These are phyloP conservation scores for Luffia ferchaultella DNA, from an alignment of 2,888 invertebrate genomes.

Conservation along the genomic window DNA sequence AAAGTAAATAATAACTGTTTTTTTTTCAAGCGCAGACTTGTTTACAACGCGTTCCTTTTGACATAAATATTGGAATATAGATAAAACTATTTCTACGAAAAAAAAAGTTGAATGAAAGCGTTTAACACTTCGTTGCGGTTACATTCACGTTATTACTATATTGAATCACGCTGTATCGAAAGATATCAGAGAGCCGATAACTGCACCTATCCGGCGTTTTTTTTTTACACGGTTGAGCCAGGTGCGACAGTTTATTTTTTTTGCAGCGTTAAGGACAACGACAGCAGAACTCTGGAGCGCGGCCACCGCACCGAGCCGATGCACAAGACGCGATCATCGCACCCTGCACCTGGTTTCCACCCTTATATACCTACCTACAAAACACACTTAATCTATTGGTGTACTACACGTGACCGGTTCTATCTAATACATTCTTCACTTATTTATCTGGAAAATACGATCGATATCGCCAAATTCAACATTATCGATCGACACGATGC, in stretches of 20 bases:
- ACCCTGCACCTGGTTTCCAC: not conserved
- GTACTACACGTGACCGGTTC: not conserved
- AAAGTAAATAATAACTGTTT: not conserved
- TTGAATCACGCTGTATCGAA: constrained; percentile 1
- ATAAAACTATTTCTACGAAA: not conserved
- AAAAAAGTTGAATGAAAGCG: not conserved
- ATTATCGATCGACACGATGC: not conserved
- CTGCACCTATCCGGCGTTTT: not conserved
- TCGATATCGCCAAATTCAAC: not conserved
- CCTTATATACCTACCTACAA: constrained; percentile 2
- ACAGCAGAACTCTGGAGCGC: not conserved
- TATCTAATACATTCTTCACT: not conserved
- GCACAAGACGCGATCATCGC: too few species aligned
- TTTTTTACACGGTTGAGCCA: constrained; percentile 24
- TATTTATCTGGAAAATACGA: not conserved
- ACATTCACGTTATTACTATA: constrained; percentile 6
- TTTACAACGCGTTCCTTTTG: too few species aligned
- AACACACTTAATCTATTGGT: constrained; percentile 1
- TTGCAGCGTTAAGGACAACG: not conserved
- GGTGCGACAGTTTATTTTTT: constrained; percentile 23
- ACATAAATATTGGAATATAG: too few species aligned
- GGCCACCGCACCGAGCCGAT: not conserved
- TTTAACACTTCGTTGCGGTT: constrained; percentile 3
- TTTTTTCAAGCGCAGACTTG: not conserved
- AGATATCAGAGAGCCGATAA: constrained; percentile 4